Evolutionary conservation across 2,888 invertebrate genomes (phyloP), one percentile per base, ranked within the genome.

Genomic region (Cataglyphis albicans): DNA sequence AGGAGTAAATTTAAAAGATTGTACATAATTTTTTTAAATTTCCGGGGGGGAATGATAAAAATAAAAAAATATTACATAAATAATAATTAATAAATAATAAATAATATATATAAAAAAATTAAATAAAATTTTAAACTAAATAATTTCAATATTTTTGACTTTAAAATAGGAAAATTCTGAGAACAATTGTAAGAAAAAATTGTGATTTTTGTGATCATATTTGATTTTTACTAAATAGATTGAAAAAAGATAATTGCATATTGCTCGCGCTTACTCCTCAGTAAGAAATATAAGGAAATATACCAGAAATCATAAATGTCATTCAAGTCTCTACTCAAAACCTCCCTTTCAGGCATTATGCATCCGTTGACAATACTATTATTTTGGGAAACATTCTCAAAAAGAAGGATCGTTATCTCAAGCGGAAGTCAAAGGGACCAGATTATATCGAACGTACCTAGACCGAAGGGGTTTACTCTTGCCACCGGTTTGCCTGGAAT

Each of bases 401-500:
- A 35, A 35, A 35, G 35, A 68, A 59, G 15, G 32, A 59, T 74
- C 44, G 55, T 80, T 70, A 80, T 52, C 68, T 85, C 63, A 85
- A 83, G 80, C 85, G 70, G 41, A 74, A 81, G 55, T 68, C 41
- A 83, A 85, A 25, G 80, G 72, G 52, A 48, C 65, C 38, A 72
- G 72, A 81, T 81, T 76, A n/a, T 63, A 63, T 65, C 81, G 44
- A 82, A 89, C 89, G 72, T 92, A 93, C 93, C 93, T 93, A 88
- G 93, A 92, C 76, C 92, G 91, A 86, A 91, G 82, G 48, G 91
- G 89, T 84, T 92, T 93, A 83, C 84, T 84, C 81, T 93, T 93
- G 78, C 83, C 87, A 63, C 88, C 91, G 44, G 90, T 91, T 82
- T 94, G 93, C 61, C 94, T 90, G 48, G 95, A 95, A 67, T 93